Base-by-base conservation (phyloP, 2,888 invertebrate species). In the Microplitis deprimator region DNA sequence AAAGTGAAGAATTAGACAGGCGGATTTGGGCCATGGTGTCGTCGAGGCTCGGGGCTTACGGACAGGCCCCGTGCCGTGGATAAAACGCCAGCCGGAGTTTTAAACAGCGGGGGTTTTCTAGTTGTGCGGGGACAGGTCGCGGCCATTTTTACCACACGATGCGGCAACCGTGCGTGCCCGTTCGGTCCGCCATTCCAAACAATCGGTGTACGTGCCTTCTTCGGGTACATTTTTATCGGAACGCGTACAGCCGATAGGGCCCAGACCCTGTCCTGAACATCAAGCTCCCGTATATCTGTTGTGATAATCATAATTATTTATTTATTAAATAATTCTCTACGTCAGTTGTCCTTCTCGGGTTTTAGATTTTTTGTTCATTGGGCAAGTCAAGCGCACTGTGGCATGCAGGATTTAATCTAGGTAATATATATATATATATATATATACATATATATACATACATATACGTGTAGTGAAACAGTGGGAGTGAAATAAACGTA, bases 141-240 rank as follows among this genome's bases (percentile, higher is more conserved):
- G 93, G 93, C 93, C 93, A 93, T 93, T 93, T 88, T 93, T 93
- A 92, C 92, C 92, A 92, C 92, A 92, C 93, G 93, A 93, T 93
- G 93, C 93, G 93, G 93, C 93, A 93, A 92, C 92, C 92, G 93
- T 93, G 93, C 92, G 92, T 92, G 91, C 91, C 83, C 82, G 84
- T 88, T 87, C 87, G 86, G 87, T 93, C 93, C 93, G 93, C 93
- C 93, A 93, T 93, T 93, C 93, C 93, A 93, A 93, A 92, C 93
- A 92, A 92, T 92, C 91, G 87, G 92, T 92, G 92, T 92, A 82
- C 85, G 85, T 83, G 85, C 84, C 84, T 92, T 50, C 50, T 50
- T 92, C 91, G 91, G 91, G 92, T 92, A 92, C 90, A 91, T 91
- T 91, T 91, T 84, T 91, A 91, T 90, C 90, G 73, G 67, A 65